Conservation (phyloP, 2,113 vertebrate species). For the Dinomys branickii region DNA sequence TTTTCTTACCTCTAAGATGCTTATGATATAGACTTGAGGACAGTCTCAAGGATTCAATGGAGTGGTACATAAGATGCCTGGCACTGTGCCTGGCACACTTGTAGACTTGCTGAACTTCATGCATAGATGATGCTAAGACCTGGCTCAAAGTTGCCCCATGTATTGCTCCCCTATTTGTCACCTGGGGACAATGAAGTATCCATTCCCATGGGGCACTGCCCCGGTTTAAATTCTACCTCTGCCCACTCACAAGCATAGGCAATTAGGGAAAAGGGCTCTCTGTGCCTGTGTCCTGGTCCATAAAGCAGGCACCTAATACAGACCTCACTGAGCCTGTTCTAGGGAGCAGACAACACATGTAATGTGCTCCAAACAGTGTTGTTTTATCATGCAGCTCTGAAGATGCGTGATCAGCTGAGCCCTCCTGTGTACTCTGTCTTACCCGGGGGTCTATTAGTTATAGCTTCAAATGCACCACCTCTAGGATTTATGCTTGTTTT, state of each 20-base stretch:
- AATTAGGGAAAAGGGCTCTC: neutral
- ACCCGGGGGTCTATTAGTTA: neutral
- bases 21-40: neutral
- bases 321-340: neutral
- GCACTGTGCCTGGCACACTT: neutral
- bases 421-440: neutral
- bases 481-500: neutral
- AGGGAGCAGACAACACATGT: neutral
- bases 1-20: neutral
- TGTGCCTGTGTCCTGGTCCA: neutral
- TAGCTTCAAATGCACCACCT: neutral
- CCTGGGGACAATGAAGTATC: neutral
- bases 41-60: neutral
- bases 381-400: fast-evolving
- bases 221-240: neutral
- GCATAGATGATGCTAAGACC: no score
- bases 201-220: neutral
- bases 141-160: neutral
- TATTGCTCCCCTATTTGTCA: neutral
- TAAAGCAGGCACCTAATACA: neutral
- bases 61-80: neutral
- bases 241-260: neutral
- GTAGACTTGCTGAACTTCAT: no score
- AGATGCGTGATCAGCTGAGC: neutral
- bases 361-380: neutral